Conservation (phyloP, 1,140 invertebrate species). For the Gryllus bimaculatus region DNA sequence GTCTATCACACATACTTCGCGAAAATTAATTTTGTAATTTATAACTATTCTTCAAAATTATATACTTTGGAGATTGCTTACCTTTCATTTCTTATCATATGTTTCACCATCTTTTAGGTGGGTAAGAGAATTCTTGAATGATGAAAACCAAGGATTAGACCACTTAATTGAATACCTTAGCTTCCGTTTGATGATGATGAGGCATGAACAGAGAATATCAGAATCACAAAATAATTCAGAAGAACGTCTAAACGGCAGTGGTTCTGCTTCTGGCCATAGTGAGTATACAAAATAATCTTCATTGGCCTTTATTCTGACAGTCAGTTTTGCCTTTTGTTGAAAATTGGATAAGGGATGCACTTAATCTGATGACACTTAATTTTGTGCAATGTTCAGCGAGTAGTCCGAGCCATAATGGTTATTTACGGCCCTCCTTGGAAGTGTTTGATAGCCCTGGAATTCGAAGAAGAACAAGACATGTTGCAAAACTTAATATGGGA, state of each 20-base stretch:
- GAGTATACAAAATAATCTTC: neutral
- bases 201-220: slow-evolving; percentile 69
- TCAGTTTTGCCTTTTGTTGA: too few relatives aligned
- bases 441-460: slow-evolving; percentile 58
- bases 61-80: too few relatives aligned
- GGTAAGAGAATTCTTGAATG: slow-evolving; percentile 95
- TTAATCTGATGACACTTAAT: too few relatives aligned
- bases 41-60: too few relatives aligned
- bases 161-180: slow-evolving; percentile 95
- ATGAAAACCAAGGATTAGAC: slow-evolving; percentile 90
- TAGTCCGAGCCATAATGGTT: slow-evolving; percentile 18
- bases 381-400: neutral
- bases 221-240: slow-evolving; percentile 62
- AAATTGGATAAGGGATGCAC: too few relatives aligned
- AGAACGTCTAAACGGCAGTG: slow-evolving; percentile 40
- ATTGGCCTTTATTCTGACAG: too few relatives aligned
- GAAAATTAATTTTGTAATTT: neutral
- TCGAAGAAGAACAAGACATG: slow-evolving; percentile 68
- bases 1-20: too few relatives aligned
- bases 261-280: neutral
- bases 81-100: neutral
- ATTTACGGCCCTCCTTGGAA: slow-evolving; percentile 40
- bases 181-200: slow-evolving; percentile 86
- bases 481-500: slow-evolving; percentile 90
- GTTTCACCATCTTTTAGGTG: slow-evolving; percentile 46